Base-by-base conservation (phyloP, 2,797 vertebrate genomes). In the Mormyrus hasselquistii region DNA sequence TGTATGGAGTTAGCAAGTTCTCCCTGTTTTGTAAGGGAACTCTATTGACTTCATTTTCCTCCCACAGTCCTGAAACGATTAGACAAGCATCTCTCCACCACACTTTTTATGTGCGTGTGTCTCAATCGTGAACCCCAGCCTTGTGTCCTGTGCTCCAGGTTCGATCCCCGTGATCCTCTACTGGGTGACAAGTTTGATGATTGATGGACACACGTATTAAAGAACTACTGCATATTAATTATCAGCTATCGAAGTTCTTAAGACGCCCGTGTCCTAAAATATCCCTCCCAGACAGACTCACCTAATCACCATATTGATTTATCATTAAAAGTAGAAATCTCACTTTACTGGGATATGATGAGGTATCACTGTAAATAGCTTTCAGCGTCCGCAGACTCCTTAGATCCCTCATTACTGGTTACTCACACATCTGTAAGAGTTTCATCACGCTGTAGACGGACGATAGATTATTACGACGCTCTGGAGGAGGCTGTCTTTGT, bases 301-400 rank as follows among this genome's bases (percentile, higher is more conserved):
- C 79, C 91, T 93, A 93, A 91, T 94, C 91, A 93, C 69, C 89
- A 82, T 93, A 95, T 94, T 92, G 94, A 94, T 90, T 93, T 83
- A 90, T 93, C 93, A 94, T 94, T 94, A 93, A 91, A 90, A 89
- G 53, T 38, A 91, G 90, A 90, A 29, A 29, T 38, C 41, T 83
- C 73, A 76, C 53, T 87, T 57, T 49, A 50, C 22, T 7, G 12
- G 10, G 38, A 69, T 62, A 65, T 14, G 19, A 89, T 49, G 34
- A 65, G 41, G 29, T 41, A 59, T 19, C 38, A 50, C 34, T 29
- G 44, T 49, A 69, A 87, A 73, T 47, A 86, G 44, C 82, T 38
- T 44, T 50, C 6, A 86, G 41, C n/a, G 41, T 69, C 41, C 16
- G 6, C 22, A 79, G 19, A 65, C 10, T 52, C 62, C 47, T 85